Base-by-base conservation (phyloP, 1,140 invertebrate species). In the Neelides sp. region DNA sequence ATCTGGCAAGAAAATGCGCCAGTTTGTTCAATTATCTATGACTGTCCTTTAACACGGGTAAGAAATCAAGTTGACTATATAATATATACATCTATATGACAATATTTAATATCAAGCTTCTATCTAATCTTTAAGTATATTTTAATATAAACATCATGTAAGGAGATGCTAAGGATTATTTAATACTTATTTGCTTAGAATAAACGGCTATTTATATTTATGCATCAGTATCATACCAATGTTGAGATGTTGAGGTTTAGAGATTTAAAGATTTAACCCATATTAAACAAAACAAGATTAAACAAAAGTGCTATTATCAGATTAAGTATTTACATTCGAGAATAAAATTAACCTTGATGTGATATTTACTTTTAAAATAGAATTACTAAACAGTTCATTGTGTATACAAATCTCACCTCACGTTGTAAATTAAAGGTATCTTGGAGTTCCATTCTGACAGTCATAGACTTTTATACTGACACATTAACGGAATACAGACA, bases 11-110 rank as follows among this genome's bases (percentile, higher is more conserved):
- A 71, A 52, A 71, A 71, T 39, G 73, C 75, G 26, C 80, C 80
- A 0, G 79, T 81, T 41, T 71, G 73, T 41, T 80, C 78, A 57
- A 72, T 85, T 45, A 65, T 82, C 7, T 75, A 81, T 56, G 72
- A 80, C 57, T 75, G 79, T 45, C 74, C 78, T 23, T 71, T 74
- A 54, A 73, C 74, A 1, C 71, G 74, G 64, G 78, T 80, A 61
- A 63, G 54, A 39, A 5, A 44, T 27, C 7, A n/a, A 51, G 19
- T 48, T 19, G 30, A 32, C 20, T 23, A 37, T 2, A 27, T 26
- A 10, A 36, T 48, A n/a, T 50, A 19, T 10, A 15, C 48, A 36
- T 26, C 17, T 23, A 35, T 43, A 20, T 48, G 13, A 46, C 24
- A 41, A 32, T 35, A 37, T 48, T 30, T 22, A 34, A 13, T 15